Base-by-base conservation (phyloP, 2,113 vertebrate genomes). In the Aix galericulata region DNA sequence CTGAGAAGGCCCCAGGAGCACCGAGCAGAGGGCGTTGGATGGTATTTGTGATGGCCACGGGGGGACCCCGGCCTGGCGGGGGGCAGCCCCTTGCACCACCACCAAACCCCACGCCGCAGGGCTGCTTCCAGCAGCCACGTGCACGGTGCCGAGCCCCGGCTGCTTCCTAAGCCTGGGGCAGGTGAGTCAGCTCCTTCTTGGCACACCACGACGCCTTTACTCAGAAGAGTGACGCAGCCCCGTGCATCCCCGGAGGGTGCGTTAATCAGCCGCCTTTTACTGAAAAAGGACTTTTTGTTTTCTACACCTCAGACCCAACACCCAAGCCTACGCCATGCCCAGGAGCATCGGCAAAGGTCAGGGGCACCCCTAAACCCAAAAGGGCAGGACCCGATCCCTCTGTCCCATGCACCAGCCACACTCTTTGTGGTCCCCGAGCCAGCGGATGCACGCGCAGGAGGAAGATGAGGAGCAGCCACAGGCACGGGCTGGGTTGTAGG, bases 121-220 rank as follows among this genome's bases (percentile, higher is more conserved):
- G 75, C 58, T 56, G 2, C 9, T n/a, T 48, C 25, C 0, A 36
- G 6, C 13, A 25, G 66, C 84, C 94, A 75, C 44, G 38, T 71
- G 86, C 0, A 79, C 0, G 72, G 84, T 22, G 71, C 60, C 6
- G 63, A 64, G 63, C 40, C 67, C 92, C 88, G 76, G 2, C 4
- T 1, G 22, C 84, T 69, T 8, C 80, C 5, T 4, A 21, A 34
- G 36, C 83, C 76, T 63, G 18, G 5, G 6, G 78, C 80, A 80
- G 96, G 93, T 97, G 96, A 96, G 62, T 97, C 97, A 97, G 73
- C 34, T 31, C 50, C 13, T 59, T 26, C 63, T 48, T 9, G 77
- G 82, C 86, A 55, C 38, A 71, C 31, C 60, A 71, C 64, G 80
- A 53, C 20, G 3, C 17, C 2, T 77, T 94, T 89, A 86, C 86